Base-by-base conservation (phyloP, 2,797 vertebrate genomes). In the Saxicola maurus region DNA sequence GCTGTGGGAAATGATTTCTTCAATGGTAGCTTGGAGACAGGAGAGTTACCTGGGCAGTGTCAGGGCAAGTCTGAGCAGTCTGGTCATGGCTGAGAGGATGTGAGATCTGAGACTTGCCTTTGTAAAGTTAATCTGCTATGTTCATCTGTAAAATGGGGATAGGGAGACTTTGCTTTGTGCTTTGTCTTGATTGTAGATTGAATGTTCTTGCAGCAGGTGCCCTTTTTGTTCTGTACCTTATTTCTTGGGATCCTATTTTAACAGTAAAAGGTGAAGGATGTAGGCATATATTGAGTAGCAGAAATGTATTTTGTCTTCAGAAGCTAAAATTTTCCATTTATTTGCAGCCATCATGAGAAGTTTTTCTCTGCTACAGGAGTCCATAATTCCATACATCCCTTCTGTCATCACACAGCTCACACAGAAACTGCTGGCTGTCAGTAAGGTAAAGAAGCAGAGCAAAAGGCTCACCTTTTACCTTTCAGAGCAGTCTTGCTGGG, bases 331-430 rank as follows among this genome's bases (percentile, higher is more conserved):
- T 93, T 85, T 68, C 24, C 7, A 56, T 94, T 93, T 77, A 45
- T 96, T 97, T 97, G 53, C 96, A 99, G 99, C 99, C 56, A 99
- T 99, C 96, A 99, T 99, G 99, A 98, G 99, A 94, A 99, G 98
- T 96, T 99, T 99, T 96, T 99, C 99, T 55, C 98, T 99, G 93
- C 98, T 99, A 27, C 99, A 99, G 95, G 99, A 99, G 76, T 96
- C 98, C 91, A 99, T 99, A 90, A 98, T 99, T 91, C 98, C 98
- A 48, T 99, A 99, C 78, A 98, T 99, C 94, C 98, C 99, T 77
- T 98, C 98, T 80, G 97, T 99, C 91, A 99, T 99, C 96, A 98
- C 97, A 52, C 98, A 99, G 89, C 98, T 99, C 71, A 99, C 99
- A 71, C 99, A 99, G 94, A 99, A 99, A 92, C 98, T 99, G 14